Base-by-base conservation (phyloP, 2,888 invertebrate genomes). In the Clivina fossor region DNA sequence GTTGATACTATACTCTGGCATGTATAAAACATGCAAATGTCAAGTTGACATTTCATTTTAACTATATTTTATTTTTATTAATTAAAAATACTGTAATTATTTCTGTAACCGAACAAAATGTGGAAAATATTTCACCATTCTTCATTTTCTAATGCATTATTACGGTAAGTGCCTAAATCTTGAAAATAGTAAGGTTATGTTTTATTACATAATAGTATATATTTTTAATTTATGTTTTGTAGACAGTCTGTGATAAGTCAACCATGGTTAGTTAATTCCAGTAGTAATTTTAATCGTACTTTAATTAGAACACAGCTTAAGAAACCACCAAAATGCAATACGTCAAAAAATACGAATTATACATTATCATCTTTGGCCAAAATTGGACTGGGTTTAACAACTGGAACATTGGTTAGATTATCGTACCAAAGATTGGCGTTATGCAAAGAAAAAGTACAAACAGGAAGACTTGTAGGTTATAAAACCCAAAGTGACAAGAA, bases 401-500 rank as follows among this genome's bases (percentile, higher is more conserved):
- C 56, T 32, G 61, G 58, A 13, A 44, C 50, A n/a, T 20, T 60
- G 54, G 51, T 55, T 47, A 61, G 59, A 58, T 49, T 59, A 16
- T 60, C 56, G 38, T 55, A 48, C 37, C 66, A 63, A 49, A 66
- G 65, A 54, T 58, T 59, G 50, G 68, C 57, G 20, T 58, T 66
- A 20, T 74, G 73, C 58, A 64, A 69, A 51, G 61, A 65, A n/a
- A 58, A 54, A 8, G 46, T 24, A 13, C 7, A 62, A 4, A 64
- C 65, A 50, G 66, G 69, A 5, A 65, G 74, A 59, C 59, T 74
- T 61, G 65, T 62, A 5, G 72, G 71, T n/a, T 74, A 68, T 59
- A 62, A 58, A 53, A 61, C 61, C 47, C 47, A 43, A 22, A 57
- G 71, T 20, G 78, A 78, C 43, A 80, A 81, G 48, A 77, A 79